A percentile compares a stretch with the other conserved stretches of the same genome.
Evolutionary conservation across 2,797 vertebrate genomes (phyloP).

Genomic region (Danio kyathit): DNA sequence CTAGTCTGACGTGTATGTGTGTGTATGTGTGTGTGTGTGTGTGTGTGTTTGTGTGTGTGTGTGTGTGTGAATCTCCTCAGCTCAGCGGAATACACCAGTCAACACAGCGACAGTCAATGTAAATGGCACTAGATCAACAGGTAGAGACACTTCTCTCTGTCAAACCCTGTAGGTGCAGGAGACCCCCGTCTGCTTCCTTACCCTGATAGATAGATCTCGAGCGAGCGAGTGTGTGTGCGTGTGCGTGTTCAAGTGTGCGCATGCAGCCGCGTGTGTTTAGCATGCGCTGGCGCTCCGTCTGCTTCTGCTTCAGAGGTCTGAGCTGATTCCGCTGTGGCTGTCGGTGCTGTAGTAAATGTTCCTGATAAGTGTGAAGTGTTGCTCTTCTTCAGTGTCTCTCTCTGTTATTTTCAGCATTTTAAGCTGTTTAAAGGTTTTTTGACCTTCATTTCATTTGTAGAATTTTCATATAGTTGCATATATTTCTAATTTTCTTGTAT

Average conservation of each 20-base stretch:
- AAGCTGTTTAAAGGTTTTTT: no score
- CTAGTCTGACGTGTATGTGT: not conserved
- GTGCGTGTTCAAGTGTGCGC: not conserved
- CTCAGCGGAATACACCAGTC: slow-evolving; percentile 62
- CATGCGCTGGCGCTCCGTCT: not conserved
- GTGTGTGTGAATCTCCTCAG: slow-evolving; percentile 63
- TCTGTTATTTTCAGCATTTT: no score
- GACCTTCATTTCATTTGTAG: no score
- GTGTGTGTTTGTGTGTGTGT: slow-evolving; percentile 34
- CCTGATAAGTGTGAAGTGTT: no score
- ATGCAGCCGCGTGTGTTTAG: not conserved
- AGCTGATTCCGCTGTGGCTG: not conserved
- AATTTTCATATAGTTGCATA: no score
- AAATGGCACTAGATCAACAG: slow-evolving; percentile 67
- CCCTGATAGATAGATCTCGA: not conserved
- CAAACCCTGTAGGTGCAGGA: slow-evolving; percentile 16
- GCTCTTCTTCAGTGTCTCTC: no score
- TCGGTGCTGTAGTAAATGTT: not conserved
- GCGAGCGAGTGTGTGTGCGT: not conserved
- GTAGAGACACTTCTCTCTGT: slow-evolving; percentile 60
- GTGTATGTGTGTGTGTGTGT: slow-evolving; percentile 15
- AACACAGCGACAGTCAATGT: slow-evolving; percentile 61
- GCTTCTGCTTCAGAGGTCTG: not conserved
- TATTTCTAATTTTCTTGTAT: no score
- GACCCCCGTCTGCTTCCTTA: not conserved